phyloP scores from a whole-genome alignment of 1,140 invertebrate species.

The Conus ventricosus region DNA sequence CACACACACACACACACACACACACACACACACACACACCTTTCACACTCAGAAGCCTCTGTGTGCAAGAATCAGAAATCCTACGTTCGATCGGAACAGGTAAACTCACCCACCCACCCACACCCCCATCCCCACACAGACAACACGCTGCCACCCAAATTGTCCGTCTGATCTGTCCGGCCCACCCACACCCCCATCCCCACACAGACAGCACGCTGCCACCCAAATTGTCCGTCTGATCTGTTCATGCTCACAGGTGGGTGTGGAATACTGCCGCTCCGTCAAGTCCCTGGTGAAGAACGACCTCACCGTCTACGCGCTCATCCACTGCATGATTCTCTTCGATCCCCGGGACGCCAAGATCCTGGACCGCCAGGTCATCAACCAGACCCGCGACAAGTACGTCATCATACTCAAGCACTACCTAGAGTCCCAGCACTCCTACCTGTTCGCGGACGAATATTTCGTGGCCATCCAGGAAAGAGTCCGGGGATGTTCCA shows the following conservation, averaged over 20 bases:
- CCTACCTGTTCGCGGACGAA: constrained; percentile 52
- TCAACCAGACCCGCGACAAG: constrained; percentile 83
- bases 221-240: too few relatives aligned
- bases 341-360: constrained; percentile 88
- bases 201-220: too few relatives aligned
- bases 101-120: too few relatives aligned
- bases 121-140: too few relatives aligned
- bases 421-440: constrained; percentile 89
- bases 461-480: constrained; percentile 78
- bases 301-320: constrained; percentile 82
- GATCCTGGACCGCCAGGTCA: constrained; percentile 86
- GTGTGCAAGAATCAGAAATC: too few relatives aligned
- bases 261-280: constrained; percentile 64
- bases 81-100: too few relatives aligned
- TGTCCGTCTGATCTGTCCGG: too few relatives aligned
- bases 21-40: too few relatives aligned
- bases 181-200: too few relatives aligned
- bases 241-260: constrained; percentile 45
- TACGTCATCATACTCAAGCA: constrained; percentile 92
- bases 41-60: too few relatives aligned
- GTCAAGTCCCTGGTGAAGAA: constrained; percentile 66
- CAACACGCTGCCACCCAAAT: too few relatives aligned
- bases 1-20: too few relatives aligned
- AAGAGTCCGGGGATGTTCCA: constrained; percentile 19
- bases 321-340: constrained; percentile 90